Evolutionary conservation across 2,113 vertebrate genomes (phyloP).

Genomic region (Manacus vitellinus): DNA sequence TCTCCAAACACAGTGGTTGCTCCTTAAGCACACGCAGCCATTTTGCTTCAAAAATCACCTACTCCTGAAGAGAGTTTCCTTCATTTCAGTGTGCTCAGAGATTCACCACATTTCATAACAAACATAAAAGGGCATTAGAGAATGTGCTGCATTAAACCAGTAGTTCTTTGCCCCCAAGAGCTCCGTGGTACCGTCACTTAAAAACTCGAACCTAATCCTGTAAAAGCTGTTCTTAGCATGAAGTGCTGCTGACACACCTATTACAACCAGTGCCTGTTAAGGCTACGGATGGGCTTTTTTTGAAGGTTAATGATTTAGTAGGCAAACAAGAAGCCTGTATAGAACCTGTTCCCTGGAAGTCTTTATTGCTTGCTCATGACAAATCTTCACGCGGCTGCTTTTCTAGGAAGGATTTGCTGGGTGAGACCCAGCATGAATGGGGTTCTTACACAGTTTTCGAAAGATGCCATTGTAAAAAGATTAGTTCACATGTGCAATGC

Average conservation of each 20-base stretch:
- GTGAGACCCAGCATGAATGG: not conserved
- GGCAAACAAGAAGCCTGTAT: conserved; percentile 4
- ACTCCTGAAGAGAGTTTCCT: not conserved
- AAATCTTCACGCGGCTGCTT: not conserved
- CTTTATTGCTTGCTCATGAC: conserved; percentile 47
- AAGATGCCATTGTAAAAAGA: conserved; percentile 53
- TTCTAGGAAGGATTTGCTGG: conserved; percentile 37
- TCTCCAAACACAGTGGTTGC: conserved; percentile 32
- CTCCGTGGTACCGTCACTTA: not conserved
- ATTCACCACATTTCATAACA: not conserved
- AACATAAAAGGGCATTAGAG: not conserved
- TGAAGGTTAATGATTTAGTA: not conserved
- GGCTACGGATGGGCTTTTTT: not conserved
- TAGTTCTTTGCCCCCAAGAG: not conserved
- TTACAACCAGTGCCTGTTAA: not conserved
- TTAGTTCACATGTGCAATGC: conserved; percentile 53
- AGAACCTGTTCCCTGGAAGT: conserved; percentile 14
- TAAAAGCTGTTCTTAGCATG: not conserved
- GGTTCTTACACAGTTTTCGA: not conserved
- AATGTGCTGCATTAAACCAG: conserved; percentile 11
- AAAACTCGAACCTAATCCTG: not conserved
- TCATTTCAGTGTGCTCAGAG: not conserved
- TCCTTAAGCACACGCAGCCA: conserved; percentile 39
- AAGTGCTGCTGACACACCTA: not conserved
- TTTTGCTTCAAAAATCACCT: conserved; percentile 62